Conservation (phyloP, 2,797 vertebrate species). For the Danio albolineatus region DNA sequence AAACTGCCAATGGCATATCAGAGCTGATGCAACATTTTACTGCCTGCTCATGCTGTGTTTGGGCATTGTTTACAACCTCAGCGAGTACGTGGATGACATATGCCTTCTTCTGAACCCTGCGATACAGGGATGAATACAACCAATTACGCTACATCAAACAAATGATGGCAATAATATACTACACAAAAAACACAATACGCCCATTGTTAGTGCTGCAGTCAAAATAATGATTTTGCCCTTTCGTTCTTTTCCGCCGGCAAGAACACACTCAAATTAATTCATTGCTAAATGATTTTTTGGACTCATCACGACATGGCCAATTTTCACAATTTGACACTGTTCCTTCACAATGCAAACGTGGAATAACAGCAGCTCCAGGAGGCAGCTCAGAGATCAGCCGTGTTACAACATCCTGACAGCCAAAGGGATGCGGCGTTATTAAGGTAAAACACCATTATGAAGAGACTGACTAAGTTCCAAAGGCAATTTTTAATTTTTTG, state of each 20-base stretch:
- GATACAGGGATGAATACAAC: slow-evolving; percentile 27
- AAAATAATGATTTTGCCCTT: slow-evolving; percentile 10
- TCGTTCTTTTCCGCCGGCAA: background rate
- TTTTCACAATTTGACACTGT: slow-evolving; percentile 20
- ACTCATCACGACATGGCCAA: slow-evolving; percentile 17
- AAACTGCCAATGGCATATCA: slow-evolving; percentile 37
- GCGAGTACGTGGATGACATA: slow-evolving; percentile 26
- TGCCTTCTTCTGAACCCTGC: slow-evolving; percentile 4
- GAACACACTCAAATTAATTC: background rate
- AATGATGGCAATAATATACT: slow-evolving; percentile 16
- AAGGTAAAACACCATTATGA: background rate
- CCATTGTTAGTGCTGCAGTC: background rate
- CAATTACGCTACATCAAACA: slow-evolving; percentile 43
- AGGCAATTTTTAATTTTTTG: background rate
- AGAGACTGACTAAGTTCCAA: background rate
- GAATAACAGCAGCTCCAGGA: slow-evolving; percentile 13
- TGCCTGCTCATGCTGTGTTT: slow-evolving; percentile 46
- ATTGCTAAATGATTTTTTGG: slow-evolving; percentile 4
- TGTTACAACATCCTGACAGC: slow-evolving; percentile 3
- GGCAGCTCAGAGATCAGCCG: background rate
- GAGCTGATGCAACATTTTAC: slow-evolving; percentile 49
- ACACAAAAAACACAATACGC: background rate
- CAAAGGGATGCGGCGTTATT: background rate
- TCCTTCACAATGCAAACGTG: slow-evolving; percentile 9
- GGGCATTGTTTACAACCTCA: slow-evolving; percentile 46